These are phyloP conservation scores for Rhabdophis nuchalis DNA, from an alignment of 2,797 vertebrate genomes.

Conservation along the genomic window DNA sequence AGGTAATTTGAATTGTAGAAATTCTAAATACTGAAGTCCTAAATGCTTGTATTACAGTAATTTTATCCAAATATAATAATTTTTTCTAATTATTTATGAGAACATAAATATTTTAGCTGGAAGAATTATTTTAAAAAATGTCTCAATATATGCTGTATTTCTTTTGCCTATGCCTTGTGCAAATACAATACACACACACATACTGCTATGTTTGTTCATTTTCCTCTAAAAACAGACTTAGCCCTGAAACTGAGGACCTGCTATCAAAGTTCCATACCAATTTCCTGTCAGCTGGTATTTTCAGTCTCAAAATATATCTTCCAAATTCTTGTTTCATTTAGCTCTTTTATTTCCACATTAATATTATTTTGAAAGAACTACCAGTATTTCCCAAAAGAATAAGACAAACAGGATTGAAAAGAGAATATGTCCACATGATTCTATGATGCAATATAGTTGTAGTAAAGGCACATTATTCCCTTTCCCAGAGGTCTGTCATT, in stretches of 20 bases:
- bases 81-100: not conserved
- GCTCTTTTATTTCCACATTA: not conserved
- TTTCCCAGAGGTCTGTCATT: not conserved
- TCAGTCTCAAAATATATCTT: not conserved
- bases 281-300: constrained; percentile 12
- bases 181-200: not conserved
- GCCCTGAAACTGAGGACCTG: constrained; percentile 1
- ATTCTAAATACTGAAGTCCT: not conserved
- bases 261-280: not conserved
- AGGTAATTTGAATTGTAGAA: not conserved
- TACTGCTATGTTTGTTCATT: not conserved
- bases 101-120: not conserved
- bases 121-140: not conserved
- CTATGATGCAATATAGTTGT: not conserved
- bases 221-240: constrained; percentile 13
- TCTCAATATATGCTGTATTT: not conserved
- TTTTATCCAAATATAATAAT: not conserved
- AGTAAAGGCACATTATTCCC: not conserved
- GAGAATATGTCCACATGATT: too few species aligned
- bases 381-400: not conserved
- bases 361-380: not conserved
- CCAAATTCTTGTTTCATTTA: constrained; percentile 1
- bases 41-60: not conserved
- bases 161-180: not conserved
- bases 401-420: not conserved